Percentiles rank a stretch among this genome's conserved stretches.
Conservation (phyloP, 2,888 invertebrate species). For the Drosophila picticornis region DNA sequence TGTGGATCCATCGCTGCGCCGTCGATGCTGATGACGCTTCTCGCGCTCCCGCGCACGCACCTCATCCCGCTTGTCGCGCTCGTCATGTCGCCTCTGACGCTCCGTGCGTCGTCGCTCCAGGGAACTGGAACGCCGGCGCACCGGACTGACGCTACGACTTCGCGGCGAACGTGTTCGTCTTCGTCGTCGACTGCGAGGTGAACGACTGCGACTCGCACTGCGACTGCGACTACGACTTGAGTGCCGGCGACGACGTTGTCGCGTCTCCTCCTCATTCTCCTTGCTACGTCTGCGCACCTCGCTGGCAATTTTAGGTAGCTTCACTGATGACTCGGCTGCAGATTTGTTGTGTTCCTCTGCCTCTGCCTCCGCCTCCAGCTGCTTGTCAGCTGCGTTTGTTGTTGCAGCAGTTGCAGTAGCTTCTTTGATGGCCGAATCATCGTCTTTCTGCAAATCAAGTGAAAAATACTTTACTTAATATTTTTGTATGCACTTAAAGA, state of each 20-base stretch:
- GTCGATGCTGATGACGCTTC: slow-evolving; percentile 52
- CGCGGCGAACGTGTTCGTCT: slow-evolving; percentile 48
- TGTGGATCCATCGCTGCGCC: slow-evolving; percentile 9
- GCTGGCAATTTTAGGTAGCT: slow-evolving; percentile 42
- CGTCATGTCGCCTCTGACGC: slow-evolving; percentile 77
- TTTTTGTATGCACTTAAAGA: background rate
- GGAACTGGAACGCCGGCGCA: slow-evolving; percentile 71
- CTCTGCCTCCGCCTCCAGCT: background rate
- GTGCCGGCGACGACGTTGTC: slow-evolving; percentile 44
- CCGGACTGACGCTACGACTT: slow-evolving; percentile 46
- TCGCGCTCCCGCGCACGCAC: slow-evolving; percentile 67
- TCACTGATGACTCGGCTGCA: background rate
- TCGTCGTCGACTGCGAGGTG: slow-evolving; percentile 42
- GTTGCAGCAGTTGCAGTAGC: background rate
- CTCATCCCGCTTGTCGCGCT: slow-evolving; percentile 66
- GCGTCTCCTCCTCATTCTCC: slow-evolving; percentile 28
- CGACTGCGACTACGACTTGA: slow-evolving; percentile 43
- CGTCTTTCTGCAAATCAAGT: slow-evolving; percentile 49
- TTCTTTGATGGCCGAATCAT: slow-evolving; percentile 27
- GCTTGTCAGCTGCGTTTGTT: background rate
- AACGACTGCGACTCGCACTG: slow-evolving; percentile 20
- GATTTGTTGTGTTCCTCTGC: background rate
- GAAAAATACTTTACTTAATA: background rate
- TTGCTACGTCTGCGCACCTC: slow-evolving; percentile 36
- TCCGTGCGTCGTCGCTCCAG: slow-evolving; percentile 78